Base-by-base conservation (phyloP, 2,113 vertebrate genomes). In the Cololabis saira region DNA sequence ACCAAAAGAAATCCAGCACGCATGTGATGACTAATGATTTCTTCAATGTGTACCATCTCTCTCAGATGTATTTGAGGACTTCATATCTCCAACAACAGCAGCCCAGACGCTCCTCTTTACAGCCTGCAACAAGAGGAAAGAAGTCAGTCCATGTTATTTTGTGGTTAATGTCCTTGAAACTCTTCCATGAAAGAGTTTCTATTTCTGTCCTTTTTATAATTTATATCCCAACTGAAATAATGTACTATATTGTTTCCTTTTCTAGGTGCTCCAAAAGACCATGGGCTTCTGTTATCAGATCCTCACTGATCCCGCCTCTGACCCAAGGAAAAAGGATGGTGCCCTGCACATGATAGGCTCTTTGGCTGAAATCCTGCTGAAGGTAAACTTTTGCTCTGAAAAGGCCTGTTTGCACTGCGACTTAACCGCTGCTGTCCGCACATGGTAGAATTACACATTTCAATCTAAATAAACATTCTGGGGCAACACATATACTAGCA, bases 241-340 rank as follows among this genome's bases (percentile, higher is more conserved):
- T 52, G 2, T 0, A 37, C 4, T 11, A 1, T 58, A 2, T 37
- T 41, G 18, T 53, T 45, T 6, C 30, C 61, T 2, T 15, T 0
- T 53, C 1, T 81, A 99, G 98, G 97, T 99, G 21, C 84, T 99
- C 60, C 98, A 99, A 88, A 99, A 98, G 87, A 97, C 96, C 1
- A 99, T 99, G 98, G 96, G 96, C 75, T 99, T 97, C 90, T 99
- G 98, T 87, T 98, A 99, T 62, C 97, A 99, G 82, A 98, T 98
- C 83, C 95, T 99, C 42, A 99, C 97, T 8, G 96, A 99, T 62
- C 95, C 91, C 33, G 88, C 91, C 63, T 94, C 95, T 60, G 97
- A 99, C 89, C 97, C 98, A 71, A 95, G 97, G 67, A 99, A 99
- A 93, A 99, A 98, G 83, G 98, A 99, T 49, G 98, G 98, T 30